These are phyloP conservation scores for Nomada lathburiana DNA, from an alignment of 2,888 invertebrate species.

Conservation along the genomic window DNA sequence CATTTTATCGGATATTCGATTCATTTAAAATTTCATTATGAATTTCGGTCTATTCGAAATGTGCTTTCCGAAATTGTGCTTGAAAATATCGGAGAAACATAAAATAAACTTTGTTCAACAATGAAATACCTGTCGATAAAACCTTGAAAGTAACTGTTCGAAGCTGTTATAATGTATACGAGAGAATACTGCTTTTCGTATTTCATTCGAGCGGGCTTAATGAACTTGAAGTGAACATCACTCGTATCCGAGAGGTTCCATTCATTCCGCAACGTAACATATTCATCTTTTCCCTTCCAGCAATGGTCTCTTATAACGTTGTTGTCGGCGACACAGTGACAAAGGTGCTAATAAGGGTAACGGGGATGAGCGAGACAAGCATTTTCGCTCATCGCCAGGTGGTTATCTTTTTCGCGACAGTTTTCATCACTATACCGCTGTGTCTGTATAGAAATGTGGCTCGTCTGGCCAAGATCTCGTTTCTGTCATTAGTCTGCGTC, in stretches of 20 bases:
- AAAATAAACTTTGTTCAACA: too few species aligned
- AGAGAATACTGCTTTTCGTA: neutral
- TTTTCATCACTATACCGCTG: conserved; percentile 91
- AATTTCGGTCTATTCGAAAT: neutral
- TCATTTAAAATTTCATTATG: too few species aligned
- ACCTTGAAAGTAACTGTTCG: neutral
- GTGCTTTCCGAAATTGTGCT: neutral
- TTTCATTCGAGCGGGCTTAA: neutral
- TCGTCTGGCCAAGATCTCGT: conserved; percentile 89
- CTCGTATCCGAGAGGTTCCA: neutral
- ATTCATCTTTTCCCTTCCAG: conserved; percentile 84
- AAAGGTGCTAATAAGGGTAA: conserved; percentile 91
- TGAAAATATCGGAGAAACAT: neutral
- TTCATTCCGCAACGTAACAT: neutral
- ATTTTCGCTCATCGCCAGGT: conserved; percentile 88
- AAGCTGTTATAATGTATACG: neutral
- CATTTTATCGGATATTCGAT: too few species aligned
- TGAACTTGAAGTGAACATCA: neutral
- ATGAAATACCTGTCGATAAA: neutral
- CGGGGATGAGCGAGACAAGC: conserved; percentile 86
- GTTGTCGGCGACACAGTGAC: conserved; percentile 94
- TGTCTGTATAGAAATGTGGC: conserved; percentile 92
- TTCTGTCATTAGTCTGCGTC: conserved; percentile 89
- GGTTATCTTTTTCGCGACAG: conserved; percentile 90
- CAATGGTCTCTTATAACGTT: conserved; percentile 95